Percentiles rank a stretch among this genome's conserved stretches.
Evolutionary conservation across 2,113 vertebrate genomes (phyloP).

Genomic region (Rissa tridactyla): DNA sequence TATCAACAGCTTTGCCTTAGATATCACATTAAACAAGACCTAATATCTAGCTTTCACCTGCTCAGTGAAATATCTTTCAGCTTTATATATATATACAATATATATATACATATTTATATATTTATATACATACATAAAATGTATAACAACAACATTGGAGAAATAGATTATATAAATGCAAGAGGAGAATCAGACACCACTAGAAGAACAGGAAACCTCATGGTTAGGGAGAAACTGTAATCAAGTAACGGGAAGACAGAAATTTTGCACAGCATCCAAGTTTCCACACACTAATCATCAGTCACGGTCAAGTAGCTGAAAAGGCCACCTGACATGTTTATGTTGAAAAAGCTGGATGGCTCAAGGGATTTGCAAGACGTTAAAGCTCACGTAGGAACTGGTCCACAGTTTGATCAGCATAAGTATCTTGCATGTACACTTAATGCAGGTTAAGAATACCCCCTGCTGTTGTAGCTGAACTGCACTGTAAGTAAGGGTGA

Average conservation of each 20-base stretch:
- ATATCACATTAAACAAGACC: neutral
- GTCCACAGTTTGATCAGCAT: neutral
- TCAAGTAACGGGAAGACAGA: neutral
- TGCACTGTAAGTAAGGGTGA: neutral
- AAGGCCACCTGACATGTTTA: neutral
- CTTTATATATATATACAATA: neutral
- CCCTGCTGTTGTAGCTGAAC: neutral
- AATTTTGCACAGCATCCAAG: neutral
- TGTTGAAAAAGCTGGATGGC: neutral
- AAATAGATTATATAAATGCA: neutral
- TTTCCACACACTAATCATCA: neutral
- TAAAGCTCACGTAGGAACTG: neutral
- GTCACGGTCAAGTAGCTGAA: neutral
- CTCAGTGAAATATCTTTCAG: neutral
- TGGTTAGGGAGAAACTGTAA: neutral
- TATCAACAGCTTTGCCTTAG: neutral
- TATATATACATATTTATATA: no score
- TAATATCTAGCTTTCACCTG: neutral
- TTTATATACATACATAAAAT: no score
- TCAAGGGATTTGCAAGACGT: neutral
- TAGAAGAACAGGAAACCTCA: neutral
- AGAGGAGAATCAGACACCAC: neutral
- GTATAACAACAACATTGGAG: neutral
- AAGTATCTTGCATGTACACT: neutral
- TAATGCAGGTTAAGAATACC: neutral